Evolutionary conservation across 2,888 invertebrate species (phyloP).

Genomic region (Kryphioiulus occultus): DNA sequence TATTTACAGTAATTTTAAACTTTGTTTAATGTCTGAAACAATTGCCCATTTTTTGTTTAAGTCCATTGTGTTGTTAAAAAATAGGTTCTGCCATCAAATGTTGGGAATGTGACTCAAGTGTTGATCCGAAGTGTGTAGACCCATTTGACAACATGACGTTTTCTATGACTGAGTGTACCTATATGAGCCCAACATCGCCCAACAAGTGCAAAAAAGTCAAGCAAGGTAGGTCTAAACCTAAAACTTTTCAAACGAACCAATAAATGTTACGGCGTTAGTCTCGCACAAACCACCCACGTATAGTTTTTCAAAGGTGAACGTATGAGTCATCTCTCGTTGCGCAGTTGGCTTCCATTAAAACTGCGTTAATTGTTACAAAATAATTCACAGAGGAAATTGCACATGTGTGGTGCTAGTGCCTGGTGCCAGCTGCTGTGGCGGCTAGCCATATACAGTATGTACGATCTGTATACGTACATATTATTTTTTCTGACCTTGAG

Average conservation of each 20-base stretch:
- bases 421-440: not conserved
- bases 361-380: not conserved
- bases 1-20: too few species aligned
- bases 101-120: conserved; percentile 52
- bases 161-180: not conserved
- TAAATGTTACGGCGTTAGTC: not conserved
- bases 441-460: too few species aligned
- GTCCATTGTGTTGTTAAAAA: not conserved
- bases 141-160: not conserved
- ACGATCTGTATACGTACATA: too few species aligned
- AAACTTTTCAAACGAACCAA: not conserved
- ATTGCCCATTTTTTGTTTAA: not conserved
- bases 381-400: not conserved
- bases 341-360: not conserved
- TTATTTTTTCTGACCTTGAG: not conserved
- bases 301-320: not conserved
- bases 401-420: not conserved
- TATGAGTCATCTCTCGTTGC: conserved; percentile 6
- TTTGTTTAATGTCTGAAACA: too few species aligned
- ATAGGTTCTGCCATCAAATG: conserved; percentile 53
- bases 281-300: not conserved
- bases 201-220: not conserved
- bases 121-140: not conserved
- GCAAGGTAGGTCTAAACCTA: not conserved
- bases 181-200: not conserved